Conservation (phyloP, 2,797 vertebrate genomes). For the Pseudochromis fuscus region DNA sequence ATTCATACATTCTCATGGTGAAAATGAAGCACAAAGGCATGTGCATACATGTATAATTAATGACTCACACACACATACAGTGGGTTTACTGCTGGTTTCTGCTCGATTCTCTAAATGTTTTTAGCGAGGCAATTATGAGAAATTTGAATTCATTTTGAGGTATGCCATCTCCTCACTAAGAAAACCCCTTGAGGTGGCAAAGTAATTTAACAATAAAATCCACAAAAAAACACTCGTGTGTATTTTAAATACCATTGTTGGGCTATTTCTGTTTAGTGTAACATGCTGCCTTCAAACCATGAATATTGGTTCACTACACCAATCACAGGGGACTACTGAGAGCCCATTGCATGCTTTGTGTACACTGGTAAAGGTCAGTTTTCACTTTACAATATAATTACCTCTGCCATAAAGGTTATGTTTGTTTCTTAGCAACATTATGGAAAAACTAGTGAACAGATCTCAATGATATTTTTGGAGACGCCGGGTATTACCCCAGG, state of each 20-base stretch:
- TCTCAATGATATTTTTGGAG: too few species aligned
- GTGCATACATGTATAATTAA: conserved; percentile 17
- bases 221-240: background rate
- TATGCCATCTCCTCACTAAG: conserved; percentile 10
- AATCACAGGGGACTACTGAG: background rate
- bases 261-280: background rate
- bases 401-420: too few species aligned
- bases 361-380: background rate
- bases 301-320: background rate
- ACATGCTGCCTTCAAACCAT: background rate
- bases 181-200: background rate
- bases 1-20: conserved; percentile 23
- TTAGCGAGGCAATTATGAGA: conserved; percentile 25
- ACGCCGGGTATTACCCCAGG: too few species aligned
- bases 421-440: conserved; percentile 14
- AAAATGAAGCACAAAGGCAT: background rate
- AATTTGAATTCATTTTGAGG: conserved; percentile 27
- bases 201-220: background rate
- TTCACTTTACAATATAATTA: background rate
- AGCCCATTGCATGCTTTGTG: background rate
- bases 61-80: conserved; percentile 13
- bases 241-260: conserved; percentile 5
- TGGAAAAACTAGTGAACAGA: too few species aligned
- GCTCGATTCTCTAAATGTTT: background rate
- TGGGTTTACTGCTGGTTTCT: background rate